These are phyloP conservation scores for Octomys mimax DNA, from an alignment of 2,797 vertebrate species.

Conservation along the genomic window DNA sequence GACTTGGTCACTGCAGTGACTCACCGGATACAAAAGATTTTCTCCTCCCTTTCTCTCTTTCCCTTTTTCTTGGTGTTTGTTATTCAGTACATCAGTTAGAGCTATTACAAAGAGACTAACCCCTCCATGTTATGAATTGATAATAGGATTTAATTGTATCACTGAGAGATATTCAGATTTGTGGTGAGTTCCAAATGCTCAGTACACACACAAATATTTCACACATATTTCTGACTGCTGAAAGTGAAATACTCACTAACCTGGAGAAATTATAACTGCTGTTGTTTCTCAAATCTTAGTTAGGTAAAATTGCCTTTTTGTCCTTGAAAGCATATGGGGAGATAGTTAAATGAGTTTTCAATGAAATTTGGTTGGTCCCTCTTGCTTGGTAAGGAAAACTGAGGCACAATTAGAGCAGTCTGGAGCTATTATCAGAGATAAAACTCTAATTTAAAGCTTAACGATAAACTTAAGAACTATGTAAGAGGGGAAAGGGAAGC, in stretches of 20 bases:
- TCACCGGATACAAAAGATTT: not conserved
- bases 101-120: not conserved
- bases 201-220: slow-evolving; percentile 1
- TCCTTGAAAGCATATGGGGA: slow-evolving; percentile 61
- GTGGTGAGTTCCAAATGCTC: not conserved
- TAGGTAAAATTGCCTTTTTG: slow-evolving; percentile 51
- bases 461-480: slow-evolving; percentile 63
- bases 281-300: slow-evolving; percentile 62
- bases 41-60: not conserved
- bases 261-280: not conserved
- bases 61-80: not conserved
- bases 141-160: not conserved
- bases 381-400: slow-evolving; percentile 59
- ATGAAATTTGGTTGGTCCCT: slow-evolving; percentile 17
- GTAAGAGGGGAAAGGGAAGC: not conserved
- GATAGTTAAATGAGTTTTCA: slow-evolving; percentile 59
- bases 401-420: slow-evolving; percentile 30
- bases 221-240: not conserved
- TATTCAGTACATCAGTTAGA: not conserved
- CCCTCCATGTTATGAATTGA: not conserved
- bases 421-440: slow-evolving; percentile 31
- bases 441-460: slow-evolving; percentile 68
- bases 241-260: slow-evolving; percentile 35
- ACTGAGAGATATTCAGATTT: not conserved
- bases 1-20: not conserved